Evolutionary conservation across 2,888 invertebrate genomes (phyloP), one percentile per base, ranked within the genome.

Genomic region (Drosophila prostipennis): DNA sequence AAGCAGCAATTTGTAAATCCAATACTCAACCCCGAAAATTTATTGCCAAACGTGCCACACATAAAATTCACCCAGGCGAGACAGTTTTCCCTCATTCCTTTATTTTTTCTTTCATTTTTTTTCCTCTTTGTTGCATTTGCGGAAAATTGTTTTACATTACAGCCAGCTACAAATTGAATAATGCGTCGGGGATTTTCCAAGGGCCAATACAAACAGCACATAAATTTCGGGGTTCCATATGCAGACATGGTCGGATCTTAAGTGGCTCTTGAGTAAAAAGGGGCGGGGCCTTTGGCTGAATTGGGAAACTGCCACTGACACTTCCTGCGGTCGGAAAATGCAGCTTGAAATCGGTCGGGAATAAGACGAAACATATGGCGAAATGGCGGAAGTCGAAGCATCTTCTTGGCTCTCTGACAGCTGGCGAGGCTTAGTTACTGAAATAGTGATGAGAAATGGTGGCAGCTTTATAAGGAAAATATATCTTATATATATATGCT

Each of bases 1-100:
- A 76, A 70, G 64, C 74, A 74, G 60, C 77, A 74, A 78, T 79
- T 79, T 74, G 77, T 73, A 89, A 80, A 80, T 73, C 76, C 58
- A 73, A 80, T 78, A 73, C 56, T 53, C 55, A 56, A 32, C 34
- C 70, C 26, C 26, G 19, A 32, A 63, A 76, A 85, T 85, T 87
- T 89, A 85, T 87, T 63, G 74, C 48, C 71, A 63, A 72, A 82
- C 84, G 89, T 85, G 84, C 88, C 46, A 54, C 63, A 55, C 76
- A 74, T 83, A 65, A 87, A 78, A 84, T 71, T 83, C 84, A 74
- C 53, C 75, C 68, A 69, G 63, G 56, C 72, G 73, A 61, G 72
- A 76, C 65, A 65, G 39, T 76, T 58, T 40, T 58, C 46, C 67
- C 49, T 52, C n/a, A 16, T 40, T 45, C 13, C 63, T 52, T 32